Conservation (phyloP, 2,113 vertebrate species). For the Anoplopoma fimbria region DNA sequence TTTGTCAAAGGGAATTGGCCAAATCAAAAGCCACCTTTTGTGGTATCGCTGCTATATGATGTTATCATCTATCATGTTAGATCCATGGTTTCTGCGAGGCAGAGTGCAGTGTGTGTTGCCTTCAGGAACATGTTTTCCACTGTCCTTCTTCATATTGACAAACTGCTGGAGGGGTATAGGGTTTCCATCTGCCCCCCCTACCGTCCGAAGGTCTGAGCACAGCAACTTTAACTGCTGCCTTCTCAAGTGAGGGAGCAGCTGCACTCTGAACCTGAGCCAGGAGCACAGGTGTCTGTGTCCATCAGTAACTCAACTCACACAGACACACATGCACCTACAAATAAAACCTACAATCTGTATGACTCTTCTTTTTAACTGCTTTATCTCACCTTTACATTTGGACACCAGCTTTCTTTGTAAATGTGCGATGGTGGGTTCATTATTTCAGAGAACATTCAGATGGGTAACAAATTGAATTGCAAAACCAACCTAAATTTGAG, state of each 20-base stretch:
- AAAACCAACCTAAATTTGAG: background rate
- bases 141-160: constrained; percentile 73
- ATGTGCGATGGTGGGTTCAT: background rate
- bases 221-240: constrained; percentile 81
- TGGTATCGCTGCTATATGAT: background rate
- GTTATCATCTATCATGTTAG: background rate
- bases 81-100: constrained; percentile 4
- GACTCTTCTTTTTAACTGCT: background rate
- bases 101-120: constrained; percentile 14
- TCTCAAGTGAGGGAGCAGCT: constrained; percentile 82
- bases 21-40: background rate
- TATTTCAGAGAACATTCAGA: background rate
- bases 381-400: constrained; percentile 2
- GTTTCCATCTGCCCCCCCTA: constrained; percentile 71
- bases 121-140: constrained; percentile 68
- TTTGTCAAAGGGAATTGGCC: background rate
- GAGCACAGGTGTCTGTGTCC: constrained; percentile 81
- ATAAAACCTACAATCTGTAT: background rate
- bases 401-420: background rate
- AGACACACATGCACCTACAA: background rate
- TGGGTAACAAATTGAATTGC: background rate
- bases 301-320: constrained; percentile 60
- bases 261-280: constrained; percentile 83
- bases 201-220: constrained; percentile 79
- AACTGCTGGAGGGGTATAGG: constrained; percentile 70